These are phyloP conservation scores for Porphyrio hochstetteri DNA, from an alignment of 2,113 vertebrate species.

Conservation along the genomic window DNA sequence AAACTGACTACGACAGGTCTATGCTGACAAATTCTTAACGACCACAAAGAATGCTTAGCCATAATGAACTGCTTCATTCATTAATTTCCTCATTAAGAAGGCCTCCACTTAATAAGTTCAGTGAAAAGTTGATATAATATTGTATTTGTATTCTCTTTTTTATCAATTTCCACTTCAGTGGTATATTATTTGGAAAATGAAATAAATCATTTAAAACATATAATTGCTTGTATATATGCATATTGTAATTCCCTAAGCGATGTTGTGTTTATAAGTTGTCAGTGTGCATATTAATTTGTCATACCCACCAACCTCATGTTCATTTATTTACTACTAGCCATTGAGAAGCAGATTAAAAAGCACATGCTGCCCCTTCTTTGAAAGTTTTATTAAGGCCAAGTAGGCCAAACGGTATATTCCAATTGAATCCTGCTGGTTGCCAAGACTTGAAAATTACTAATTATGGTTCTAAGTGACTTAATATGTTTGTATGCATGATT, in stretches of 20 bases:
- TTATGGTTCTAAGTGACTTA: constrained; percentile 76
- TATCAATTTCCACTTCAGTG: constrained; percentile 78
- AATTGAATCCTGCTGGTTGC: constrained; percentile 73
- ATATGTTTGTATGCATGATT: constrained; percentile 81
- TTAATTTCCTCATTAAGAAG: constrained; percentile 85
- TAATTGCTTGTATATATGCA: constrained; percentile 88
- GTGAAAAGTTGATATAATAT: constrained; percentile 85
- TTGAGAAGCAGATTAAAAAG: constrained; percentile 77
- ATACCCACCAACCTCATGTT: constrained; percentile 76
- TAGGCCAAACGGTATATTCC: constrained; percentile 74
- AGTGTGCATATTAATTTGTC: constrained; percentile 85
- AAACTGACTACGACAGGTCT: constrained; percentile 87
- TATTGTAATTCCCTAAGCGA: constrained; percentile 83
- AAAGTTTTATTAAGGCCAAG: constrained; percentile 79
- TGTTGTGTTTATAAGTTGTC: constrained; percentile 74
- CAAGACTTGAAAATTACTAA: constrained; percentile 79
- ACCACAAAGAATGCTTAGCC: constrained; percentile 90
- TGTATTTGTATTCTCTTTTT: constrained; percentile 83
- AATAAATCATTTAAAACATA: constrained; percentile 87
- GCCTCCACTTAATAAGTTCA: constrained; percentile 79
- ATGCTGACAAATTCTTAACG: constrained; percentile 91
- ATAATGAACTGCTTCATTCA: constrained; percentile 95
- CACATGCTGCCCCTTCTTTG: constrained; percentile 70
- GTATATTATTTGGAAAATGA: constrained; percentile 80
- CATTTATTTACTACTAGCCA: constrained; percentile 78